Percentiles rank a stretch among this genome's conserved stretches.
Conservation (phyloP, 1,140 invertebrate genomes). For the Drosophila kepulauana region DNA sequence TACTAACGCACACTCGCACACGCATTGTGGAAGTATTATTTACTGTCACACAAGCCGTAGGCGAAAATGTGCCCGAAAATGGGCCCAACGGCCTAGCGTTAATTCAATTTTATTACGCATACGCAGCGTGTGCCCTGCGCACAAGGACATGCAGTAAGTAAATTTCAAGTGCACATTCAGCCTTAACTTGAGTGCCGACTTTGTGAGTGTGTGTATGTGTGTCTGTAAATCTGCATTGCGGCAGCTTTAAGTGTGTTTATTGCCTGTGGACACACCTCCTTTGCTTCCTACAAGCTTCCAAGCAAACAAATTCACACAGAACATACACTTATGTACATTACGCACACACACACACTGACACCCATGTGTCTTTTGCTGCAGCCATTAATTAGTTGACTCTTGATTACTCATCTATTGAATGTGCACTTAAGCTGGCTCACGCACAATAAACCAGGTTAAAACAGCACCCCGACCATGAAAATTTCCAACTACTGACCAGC, state of each 20-base stretch:
- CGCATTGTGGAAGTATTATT: conserved; percentile 39
- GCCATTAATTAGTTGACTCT: conserved; percentile 44
- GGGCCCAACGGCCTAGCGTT: conserved; percentile 47
- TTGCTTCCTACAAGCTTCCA: too few relatives aligned
- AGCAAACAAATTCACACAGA: conserved; percentile 12
- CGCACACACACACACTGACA: neutral
- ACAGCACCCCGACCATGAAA: neutral
- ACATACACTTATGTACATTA: neutral
- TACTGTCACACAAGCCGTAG: conserved; percentile 32
- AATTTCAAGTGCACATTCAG: conserved; percentile 28
- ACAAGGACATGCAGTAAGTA: conserved; percentile 56
- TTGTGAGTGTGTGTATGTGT: conserved; percentile 21
- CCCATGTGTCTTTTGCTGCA: conserved; percentile 11
- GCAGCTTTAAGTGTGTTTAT: conserved; percentile 46
- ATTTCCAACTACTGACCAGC: neutral
- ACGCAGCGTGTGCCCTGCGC: conserved; percentile 50
- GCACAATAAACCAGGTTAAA: conserved; percentile 5
- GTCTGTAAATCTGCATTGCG: conserved; percentile 65
- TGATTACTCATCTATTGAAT: conserved; percentile 23
- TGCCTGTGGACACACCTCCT: conserved; percentile 3
- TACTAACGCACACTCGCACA: conserved; percentile 11
- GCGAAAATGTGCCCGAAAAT: conserved; percentile 59
- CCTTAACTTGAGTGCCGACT: neutral
- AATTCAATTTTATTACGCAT: conserved; percentile 78
- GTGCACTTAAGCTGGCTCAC: conserved; percentile 23